Percentiles rank a stretch among this genome's conserved stretches.
phyloP scores from a whole-genome alignment of 2,113 vertebrate species.

The Neodon shergylaensis region DNA sequence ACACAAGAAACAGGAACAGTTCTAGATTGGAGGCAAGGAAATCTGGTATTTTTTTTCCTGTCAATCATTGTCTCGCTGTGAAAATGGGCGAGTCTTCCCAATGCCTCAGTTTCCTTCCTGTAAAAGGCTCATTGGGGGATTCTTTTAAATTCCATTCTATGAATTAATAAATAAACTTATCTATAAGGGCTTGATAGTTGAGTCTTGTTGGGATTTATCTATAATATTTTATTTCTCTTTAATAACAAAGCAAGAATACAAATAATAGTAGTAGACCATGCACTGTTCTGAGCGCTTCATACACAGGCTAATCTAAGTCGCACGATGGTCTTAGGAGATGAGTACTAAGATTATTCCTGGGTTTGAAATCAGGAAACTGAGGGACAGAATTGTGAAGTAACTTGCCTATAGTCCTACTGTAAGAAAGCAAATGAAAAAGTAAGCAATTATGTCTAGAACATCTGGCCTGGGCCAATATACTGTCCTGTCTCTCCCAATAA shows the following conservation, averaged over 20 bases:
- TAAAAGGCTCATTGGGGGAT: neutral
- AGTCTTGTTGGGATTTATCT: neutral
- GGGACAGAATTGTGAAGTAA: neutral
- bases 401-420: neutral
- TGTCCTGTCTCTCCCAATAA: neutral
- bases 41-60: neutral
- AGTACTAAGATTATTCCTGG: neutral
- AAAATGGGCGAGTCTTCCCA: neutral
- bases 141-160: neutral
- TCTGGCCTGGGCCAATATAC: neutral
- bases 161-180: neutral
- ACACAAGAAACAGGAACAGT: neutral
- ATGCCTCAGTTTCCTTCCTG: neutral
- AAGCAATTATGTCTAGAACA: neutral
- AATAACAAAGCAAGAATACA: neutral
- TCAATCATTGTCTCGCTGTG: neutral
- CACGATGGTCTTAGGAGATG: neutral
- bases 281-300: neutral
- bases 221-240: neutral
- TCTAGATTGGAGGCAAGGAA: neutral
- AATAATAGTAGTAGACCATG: neutral
- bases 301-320: neutral
- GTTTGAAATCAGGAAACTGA: neutral
- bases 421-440: neutral
- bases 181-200: neutral